Conservation (phyloP, 1,140 invertebrate species). For the Arion vulgaris region DNA sequence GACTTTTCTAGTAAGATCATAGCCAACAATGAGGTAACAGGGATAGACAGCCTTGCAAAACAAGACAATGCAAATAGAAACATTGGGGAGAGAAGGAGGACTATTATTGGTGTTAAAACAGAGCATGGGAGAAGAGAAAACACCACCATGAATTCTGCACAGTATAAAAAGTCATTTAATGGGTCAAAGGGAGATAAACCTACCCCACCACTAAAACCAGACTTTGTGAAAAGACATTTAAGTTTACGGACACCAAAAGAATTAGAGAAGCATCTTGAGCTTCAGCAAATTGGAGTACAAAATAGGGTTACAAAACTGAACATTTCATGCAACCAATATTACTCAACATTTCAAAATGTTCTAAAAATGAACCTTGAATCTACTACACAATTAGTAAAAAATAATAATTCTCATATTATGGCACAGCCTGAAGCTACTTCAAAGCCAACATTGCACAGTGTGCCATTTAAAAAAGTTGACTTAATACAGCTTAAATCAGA, state of each 20-base stretch:
- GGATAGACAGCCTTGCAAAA: neutral
- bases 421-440: neutral
- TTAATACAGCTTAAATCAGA: neutral
- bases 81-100: conserved; percentile 28
- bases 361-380: neutral
- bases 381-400: neutral
- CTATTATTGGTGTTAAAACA: neutral
- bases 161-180: conserved; percentile 12
- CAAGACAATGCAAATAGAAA: conserved; percentile 16
- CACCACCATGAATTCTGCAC: neutral
- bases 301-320: neutral
- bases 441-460: conserved; percentile 14
- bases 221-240: conserved; percentile 9
- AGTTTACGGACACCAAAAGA: conserved; percentile 21
- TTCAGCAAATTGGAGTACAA: neutral
- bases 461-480: neutral
- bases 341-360: neutral
- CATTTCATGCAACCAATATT: neutral
- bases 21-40: neutral
- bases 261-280: neutral
- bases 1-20: neutral
- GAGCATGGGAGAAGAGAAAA: neutral
- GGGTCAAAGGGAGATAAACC: conserved; percentile 12
- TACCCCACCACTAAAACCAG: conserved; percentile 17
- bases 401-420: neutral